Evolutionary conservation across 1,140 invertebrate species (phyloP), one percentile per base, ranked within the genome.

Genomic region (Calephelis nemesis): DNA sequence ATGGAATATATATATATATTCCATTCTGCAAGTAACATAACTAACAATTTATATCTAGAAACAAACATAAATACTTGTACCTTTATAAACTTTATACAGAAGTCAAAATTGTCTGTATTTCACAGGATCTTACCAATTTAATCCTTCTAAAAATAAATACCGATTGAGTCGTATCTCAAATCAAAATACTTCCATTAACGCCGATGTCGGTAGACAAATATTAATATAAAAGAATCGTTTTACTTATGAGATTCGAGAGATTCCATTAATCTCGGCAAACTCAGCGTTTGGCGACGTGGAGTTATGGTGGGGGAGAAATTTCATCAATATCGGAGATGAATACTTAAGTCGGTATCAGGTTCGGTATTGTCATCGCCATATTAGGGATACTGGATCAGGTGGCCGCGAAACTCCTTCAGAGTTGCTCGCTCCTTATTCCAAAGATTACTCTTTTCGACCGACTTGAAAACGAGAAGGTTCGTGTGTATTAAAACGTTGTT

Each of bases 141-240:
- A 54, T 54, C 50, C 50, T 54, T 54, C 50, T 19, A 50, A 54
- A 54, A 54, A 54, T 54, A 54, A 54, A 19, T 19, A 19, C 15
- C 50, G 19, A 19, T 15, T 30, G 50, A 15, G 13, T 54, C 15
- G 7, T 54, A 30, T 54, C 19, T 54, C 50, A 54, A 54, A 54
- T 54, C 50, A 19, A 54, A 54, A 54, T 19, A 54, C 30, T 54
- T 54, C 50, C 15, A 54, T 54, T 54, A 54, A 19, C 50, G 50
- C 50, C 50, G 50, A 54, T 9, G 50, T 54, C 50, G 50, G 15
- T 54, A 54, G 50, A 54, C 50, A 54, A 54, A 54, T 54, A 63
- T 63, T 42, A 63, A 45, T 63, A 39, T 42, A 63, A 45, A 63
- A 63, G 62, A 63, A 47, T 63, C 62, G 62, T 63, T 63, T 63